Evolutionary conservation across 2,113 vertebrate species (phyloP).

Genomic region (Plectropomus leopardus): DNA sequence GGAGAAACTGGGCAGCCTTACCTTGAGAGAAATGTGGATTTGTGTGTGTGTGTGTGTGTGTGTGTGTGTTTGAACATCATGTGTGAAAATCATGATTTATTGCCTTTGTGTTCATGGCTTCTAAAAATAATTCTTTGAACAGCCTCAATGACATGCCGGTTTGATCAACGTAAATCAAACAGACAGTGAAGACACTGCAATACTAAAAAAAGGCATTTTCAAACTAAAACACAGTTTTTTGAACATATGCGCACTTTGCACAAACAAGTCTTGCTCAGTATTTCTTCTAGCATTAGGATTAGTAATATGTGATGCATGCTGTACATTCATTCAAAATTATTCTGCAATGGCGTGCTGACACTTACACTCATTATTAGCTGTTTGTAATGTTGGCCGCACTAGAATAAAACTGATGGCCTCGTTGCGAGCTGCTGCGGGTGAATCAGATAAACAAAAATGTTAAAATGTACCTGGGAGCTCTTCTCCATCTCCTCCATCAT

Average conservation of each 20-base stretch:
- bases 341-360: slow-evolving; percentile 1
- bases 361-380: slow-evolving; percentile 17
- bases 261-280: neutral
- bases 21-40: slow-evolving; percentile 11
- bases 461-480: slow-evolving; percentile 91
- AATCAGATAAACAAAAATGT: slow-evolving; percentile 38
- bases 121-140: slow-evolving; percentile 43
- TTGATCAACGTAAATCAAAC: slow-evolving; percentile 37
- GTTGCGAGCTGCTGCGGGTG: slow-evolving; percentile 19
- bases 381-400: neutral
- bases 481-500: slow-evolving; percentile 99
- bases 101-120: slow-evolving; percentile 25
- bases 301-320: neutral
- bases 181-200: slow-evolving; percentile 2
- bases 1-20: slow-evolving; percentile 2
- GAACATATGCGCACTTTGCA: neutral
- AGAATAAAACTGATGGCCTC: neutral
- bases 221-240: neutral
- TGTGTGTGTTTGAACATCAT: slow-evolving; percentile 7
- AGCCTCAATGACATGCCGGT: slow-evolving; percentile 22
- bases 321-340: neutral
- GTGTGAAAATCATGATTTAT: slow-evolving; percentile 49
- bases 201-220: neutral
- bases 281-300: neutral
- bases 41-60: neutral